Conservation (phyloP, 2,113 vertebrate species). For the Tragelaphus scriptus region DNA sequence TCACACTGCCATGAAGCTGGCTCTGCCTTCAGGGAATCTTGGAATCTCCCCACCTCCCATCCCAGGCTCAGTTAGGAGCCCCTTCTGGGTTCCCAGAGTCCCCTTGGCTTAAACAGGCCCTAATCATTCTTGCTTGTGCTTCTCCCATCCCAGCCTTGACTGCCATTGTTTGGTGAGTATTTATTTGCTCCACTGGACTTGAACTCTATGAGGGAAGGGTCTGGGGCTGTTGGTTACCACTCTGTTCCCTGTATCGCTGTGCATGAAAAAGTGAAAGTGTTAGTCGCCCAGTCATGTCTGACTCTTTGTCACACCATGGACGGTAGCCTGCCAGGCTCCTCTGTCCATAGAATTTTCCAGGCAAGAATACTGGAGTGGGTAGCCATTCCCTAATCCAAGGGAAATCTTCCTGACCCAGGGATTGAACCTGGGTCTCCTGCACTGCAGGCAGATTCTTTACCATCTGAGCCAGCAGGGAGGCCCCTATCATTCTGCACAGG, state of each 20-base stretch:
- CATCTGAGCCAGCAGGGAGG: not conserved
- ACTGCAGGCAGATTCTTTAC: not conserved
- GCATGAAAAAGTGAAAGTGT: not conserved
- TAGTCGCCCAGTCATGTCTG: not conserved
- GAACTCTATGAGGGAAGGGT: not conserved
- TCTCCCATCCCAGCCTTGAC: not conserved
- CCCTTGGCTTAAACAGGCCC: not conserved
- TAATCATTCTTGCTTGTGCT: not conserved
- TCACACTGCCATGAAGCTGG: not conserved
- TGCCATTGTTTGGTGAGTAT: not conserved
- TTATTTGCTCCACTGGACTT: not conserved
- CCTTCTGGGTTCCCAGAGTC: not conserved
- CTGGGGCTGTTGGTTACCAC: not conserved
- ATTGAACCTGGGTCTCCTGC: not conserved
- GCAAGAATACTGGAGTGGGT: not conserved
- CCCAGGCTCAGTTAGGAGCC: not conserved
- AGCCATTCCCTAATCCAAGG: not conserved
- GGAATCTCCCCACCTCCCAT: not conserved
- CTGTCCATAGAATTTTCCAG: not conserved
- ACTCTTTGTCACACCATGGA: not conserved
- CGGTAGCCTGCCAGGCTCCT: not conserved
- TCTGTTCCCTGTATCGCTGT: rapidly evolving
- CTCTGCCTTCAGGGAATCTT: not conserved
- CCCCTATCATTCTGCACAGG: not conserved
- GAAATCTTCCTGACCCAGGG: not conserved